Conservation (phyloP, 30 jellyfish, hydroid and myxozoan genomes). For the Calvadosia cruxmelitensis region DNA sequence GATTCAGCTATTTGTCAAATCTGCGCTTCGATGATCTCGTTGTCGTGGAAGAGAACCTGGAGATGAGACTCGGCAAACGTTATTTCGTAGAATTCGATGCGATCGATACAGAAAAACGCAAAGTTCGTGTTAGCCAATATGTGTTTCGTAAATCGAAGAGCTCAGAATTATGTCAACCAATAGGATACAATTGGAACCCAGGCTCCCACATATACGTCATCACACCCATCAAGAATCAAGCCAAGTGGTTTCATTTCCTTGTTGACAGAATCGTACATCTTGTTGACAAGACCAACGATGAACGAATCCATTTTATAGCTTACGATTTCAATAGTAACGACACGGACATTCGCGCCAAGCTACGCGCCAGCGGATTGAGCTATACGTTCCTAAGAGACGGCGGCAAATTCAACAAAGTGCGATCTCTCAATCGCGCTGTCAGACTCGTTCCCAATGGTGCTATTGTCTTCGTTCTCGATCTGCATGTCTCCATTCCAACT, state of each 20-base stretch:
- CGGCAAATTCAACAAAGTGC: constrained; percentile 73
- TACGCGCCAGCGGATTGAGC: constrained; percentile 28
- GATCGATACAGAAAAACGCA: constrained; percentile 7
- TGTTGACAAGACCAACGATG: constrained; percentile 38
- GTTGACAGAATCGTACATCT: constrained; percentile 32
- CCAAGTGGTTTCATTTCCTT: constrained; percentile 59
- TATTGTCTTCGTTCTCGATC: constrained; percentile 64
- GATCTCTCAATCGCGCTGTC: constrained; percentile 43
- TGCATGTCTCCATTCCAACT: constrained; percentile 67
- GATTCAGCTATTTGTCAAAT: constrained; percentile 10
- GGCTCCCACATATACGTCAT: constrained; percentile 29
- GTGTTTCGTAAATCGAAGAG: constrained; percentile 18
- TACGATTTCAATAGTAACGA: constrained; percentile 72
- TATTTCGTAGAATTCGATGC: constrained; percentile 82
- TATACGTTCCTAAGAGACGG: constrained; percentile 37
- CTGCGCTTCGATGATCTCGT: constrained; percentile 39
- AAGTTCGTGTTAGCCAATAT: constrained; percentile 67
- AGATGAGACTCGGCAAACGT: constrained; percentile 44
- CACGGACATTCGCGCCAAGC: constrained; percentile 16
- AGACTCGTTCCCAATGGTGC: constrained; percentile 31
- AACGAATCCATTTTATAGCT: constrained; percentile 42
- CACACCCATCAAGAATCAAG: constrained; percentile 72
- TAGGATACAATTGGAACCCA: constrained; percentile 49
- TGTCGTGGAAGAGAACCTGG: constrained; percentile 72
- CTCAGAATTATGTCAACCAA: constrained; percentile 46